Conservation (phyloP, 2,888 invertebrate genomes). For the Eupithecia subumbrata region DNA sequence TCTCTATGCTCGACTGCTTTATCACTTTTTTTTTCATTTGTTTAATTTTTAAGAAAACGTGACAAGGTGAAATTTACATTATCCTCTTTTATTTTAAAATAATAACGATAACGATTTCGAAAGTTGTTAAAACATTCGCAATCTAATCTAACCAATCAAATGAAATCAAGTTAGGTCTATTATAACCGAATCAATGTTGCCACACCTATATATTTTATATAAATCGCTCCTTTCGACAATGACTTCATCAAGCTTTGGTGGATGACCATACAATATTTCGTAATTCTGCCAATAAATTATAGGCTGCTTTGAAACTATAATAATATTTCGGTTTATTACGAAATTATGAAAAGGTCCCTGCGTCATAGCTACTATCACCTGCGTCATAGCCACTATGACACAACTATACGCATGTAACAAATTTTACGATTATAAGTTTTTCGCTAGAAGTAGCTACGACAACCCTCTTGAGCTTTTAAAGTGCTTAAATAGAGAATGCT, state of each 20-base stretch:
- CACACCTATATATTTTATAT: conserved; percentile 26
- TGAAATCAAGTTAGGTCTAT: conserved; percentile 23
- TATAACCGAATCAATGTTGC: conserved; percentile 22
- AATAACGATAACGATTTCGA: conserved; percentile 17
- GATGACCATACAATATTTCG: conserved; percentile 19
- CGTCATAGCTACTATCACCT: conserved; percentile 22
- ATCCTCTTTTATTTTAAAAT: conserved; percentile 2
- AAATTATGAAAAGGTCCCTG: conserved; percentile 25
- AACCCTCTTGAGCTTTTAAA: background rate
- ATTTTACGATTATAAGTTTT: background rate
- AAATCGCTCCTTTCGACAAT: conserved; percentile 32
- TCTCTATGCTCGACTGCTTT: background rate
- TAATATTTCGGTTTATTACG: conserved; percentile 25
- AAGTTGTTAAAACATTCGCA: conserved; percentile 22
- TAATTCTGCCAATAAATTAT: conserved; percentile 29
- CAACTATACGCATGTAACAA: conserved; percentile 19
- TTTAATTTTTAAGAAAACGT: background rate
- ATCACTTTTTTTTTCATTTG: background rate
- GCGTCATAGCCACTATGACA: conserved; percentile 22
- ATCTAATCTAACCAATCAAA: conserved; percentile 19
- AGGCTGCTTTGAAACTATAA: conserved; percentile 20
- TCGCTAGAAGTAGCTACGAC: background rate
- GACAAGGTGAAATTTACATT: background rate
- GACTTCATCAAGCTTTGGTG: conserved; percentile 29
- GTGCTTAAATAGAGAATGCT: background rate